These are phyloP conservation scores for Pionites leucogaster DNA, from an alignment of 2,113 vertebrate genomes.

Conservation along the genomic window DNA sequence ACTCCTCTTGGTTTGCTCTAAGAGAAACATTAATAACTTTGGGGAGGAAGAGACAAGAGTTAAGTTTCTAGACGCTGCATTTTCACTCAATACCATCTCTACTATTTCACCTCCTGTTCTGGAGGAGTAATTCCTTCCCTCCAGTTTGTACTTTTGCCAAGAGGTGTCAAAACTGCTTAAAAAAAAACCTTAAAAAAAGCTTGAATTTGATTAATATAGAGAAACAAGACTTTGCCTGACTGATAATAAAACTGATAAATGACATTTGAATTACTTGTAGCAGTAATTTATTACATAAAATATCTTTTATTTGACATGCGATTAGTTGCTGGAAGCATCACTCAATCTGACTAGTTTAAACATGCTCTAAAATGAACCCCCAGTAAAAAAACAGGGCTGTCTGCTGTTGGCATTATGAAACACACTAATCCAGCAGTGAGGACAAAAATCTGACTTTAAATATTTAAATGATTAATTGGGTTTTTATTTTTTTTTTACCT, in stretches of 20 bases:
- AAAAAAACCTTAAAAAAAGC: constrained; percentile 69
- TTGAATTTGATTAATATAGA: constrained; percentile 88
- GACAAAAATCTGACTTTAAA: constrained; percentile 78
- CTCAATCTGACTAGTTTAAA: constrained; percentile 87
- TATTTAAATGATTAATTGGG: constrained; percentile 80
- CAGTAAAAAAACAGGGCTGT: constrained; percentile 72
- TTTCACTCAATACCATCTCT: neutral
- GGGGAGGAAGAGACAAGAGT: neutral
- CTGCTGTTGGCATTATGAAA: constrained; percentile 75
- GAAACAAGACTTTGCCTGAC: constrained; percentile 87
- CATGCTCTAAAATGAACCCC: constrained; percentile 82
- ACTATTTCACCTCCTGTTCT: constrained; percentile 15
- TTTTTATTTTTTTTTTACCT: constrained; percentile 69
- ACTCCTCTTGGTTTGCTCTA: constrained; percentile 2
- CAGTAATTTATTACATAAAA: constrained; percentile 90
- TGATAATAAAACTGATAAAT: constrained; percentile 91
- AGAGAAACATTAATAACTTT: constrained; percentile 6
- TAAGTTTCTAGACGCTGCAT: neutral
- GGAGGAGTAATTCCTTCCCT: constrained; percentile 49
- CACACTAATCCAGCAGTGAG: constrained; percentile 73
- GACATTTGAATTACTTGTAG: constrained; percentile 88
- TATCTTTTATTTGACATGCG: constrained; percentile 90
- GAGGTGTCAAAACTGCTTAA: constrained; percentile 78
- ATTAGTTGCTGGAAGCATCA: constrained; percentile 88
- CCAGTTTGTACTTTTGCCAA: constrained; percentile 74